Evolutionary conservation across 2,797 vertebrate genomes (phyloP).

Genomic region (Molossus alvarezi): DNA sequence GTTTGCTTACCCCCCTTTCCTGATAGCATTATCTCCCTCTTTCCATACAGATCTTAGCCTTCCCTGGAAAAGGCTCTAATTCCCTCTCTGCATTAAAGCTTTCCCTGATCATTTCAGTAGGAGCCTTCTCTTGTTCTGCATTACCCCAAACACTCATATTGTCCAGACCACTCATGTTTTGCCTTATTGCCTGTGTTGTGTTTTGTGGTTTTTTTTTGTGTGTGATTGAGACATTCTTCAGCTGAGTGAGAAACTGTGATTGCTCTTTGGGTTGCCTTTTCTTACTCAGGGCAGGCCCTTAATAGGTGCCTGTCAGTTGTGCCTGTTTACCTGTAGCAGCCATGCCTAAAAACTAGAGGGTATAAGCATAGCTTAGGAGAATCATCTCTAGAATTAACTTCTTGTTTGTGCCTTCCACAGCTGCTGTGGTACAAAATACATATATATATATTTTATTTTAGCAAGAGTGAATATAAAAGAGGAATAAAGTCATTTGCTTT

Average conservation of each 20-base stretch:
- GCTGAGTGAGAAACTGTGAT: not conserved
- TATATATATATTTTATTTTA: slow-evolving; percentile 67
- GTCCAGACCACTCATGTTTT: not conserved
- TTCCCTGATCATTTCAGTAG: not conserved
- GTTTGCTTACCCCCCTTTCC: not conserved
- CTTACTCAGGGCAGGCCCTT: not conserved
- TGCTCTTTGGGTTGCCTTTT: not conserved
- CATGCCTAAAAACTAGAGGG: not conserved
- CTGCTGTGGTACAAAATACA: slow-evolving; percentile 37
- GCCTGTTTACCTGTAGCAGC: not conserved
- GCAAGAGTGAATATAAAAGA: slow-evolving; percentile 50
- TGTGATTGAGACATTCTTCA: not conserved
- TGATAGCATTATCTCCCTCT: not conserved
- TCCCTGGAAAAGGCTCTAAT: not conserved
- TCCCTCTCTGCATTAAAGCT: not conserved
- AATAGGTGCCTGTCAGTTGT: not conserved
- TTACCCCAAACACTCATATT: not conserved
- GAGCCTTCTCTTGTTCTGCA: not conserved
- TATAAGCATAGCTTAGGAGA: slow-evolving; percentile 18
- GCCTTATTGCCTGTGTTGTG: not conserved
- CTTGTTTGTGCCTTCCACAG: not conserved
- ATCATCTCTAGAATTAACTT: slow-evolving; percentile 39
- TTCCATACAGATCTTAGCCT: not conserved
- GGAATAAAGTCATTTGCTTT: slow-evolving; percentile 58
- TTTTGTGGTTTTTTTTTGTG: slow-evolving; percentile 14